These are phyloP conservation scores for Pleuronectes platessa DNA, from an alignment of 2,113 vertebrate species.

Conservation along the genomic window DNA sequence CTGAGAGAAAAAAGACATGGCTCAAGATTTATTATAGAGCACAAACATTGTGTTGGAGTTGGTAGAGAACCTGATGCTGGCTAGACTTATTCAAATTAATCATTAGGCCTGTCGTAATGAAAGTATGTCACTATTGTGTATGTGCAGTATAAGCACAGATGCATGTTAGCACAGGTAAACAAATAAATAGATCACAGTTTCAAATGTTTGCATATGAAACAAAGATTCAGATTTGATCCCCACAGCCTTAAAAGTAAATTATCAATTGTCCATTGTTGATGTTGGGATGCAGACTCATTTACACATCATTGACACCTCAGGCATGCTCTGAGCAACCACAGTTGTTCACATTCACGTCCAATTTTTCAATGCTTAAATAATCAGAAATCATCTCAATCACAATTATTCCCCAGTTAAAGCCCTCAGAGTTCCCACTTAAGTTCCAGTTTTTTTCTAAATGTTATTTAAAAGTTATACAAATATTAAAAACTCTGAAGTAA, in stretches of 20 bases:
- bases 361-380: too few species aligned
- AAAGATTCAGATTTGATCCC: not conserved
- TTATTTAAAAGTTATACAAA: too few species aligned
- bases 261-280: not conserved
- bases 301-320: too few species aligned
- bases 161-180: not conserved
- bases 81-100: slow-evolving; percentile 46
- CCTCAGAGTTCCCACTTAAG: too few species aligned
- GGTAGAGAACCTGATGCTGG: slow-evolving; percentile 48
- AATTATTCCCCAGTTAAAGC: too few species aligned
- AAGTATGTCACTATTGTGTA: slow-evolving; percentile 13
- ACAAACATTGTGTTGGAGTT: slow-evolving; percentile 58
- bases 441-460: too few species aligned
- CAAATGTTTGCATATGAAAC: not conserved
- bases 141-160: not conserved
- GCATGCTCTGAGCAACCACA: too few species aligned
- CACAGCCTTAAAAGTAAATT: not conserved
- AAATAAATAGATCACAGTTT: not conserved
- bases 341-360: too few species aligned
- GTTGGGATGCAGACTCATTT: not conserved
- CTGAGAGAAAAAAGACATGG: slow-evolving; percentile 58
- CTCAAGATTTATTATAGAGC: slow-evolving; percentile 68
- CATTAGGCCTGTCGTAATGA: slow-evolving; percentile 29
- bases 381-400: too few species aligned
- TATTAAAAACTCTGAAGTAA: too few species aligned